Base-by-base conservation (phyloP, 2,113 vertebrate genomes). In the Alces alces region DNA sequence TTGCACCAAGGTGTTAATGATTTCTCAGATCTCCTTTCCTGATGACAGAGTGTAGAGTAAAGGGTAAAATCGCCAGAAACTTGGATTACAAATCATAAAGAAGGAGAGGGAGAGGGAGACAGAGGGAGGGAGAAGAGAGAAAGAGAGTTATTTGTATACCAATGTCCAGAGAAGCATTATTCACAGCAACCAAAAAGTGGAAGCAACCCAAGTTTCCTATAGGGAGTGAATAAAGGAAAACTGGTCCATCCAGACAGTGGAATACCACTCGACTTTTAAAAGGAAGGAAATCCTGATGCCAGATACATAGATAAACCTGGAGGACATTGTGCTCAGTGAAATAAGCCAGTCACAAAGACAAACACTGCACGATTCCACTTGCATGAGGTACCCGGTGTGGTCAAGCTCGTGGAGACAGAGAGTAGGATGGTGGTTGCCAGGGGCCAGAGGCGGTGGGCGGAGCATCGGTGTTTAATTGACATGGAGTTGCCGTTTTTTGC, bases 1-100 rank as follows among this genome's bases (percentile, higher is more conserved):
- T 95, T 76, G 64, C 60, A 66, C 57, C 50, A 33, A 95, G 11
- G 87, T 96, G 92, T 78, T 97, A 95, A 96, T 96, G 92, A 96
- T 60, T 86, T 96, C 87, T 96, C 80, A 39, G 58, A 28, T 87
- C 57, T 92, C 45, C 39, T 55, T 94, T 89, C 58, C 54, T 61
- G 82, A 78, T 43, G 70, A 47, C n/a, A 83, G 70, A 55, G n/a
- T 66, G 30, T 66, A 76, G 86, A 95, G 25, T 25, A 60, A 60
- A 66, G 10, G 45, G 52, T 61, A 54, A 55, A 50, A 94, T 57
- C 80, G 21, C 17, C 55, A 55, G 66, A 57, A 58, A 21, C 47
- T 79, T 45, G 13, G 39, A 36, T 60, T 36, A n/a, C 12, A 61
- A 70, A 58, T 84, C 25, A 85, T 12, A 78, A 17, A 39, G 39